These are phyloP conservation scores for Nymphalis polychloros DNA, from an alignment of 2,888 invertebrate species.

Conservation along the genomic window DNA sequence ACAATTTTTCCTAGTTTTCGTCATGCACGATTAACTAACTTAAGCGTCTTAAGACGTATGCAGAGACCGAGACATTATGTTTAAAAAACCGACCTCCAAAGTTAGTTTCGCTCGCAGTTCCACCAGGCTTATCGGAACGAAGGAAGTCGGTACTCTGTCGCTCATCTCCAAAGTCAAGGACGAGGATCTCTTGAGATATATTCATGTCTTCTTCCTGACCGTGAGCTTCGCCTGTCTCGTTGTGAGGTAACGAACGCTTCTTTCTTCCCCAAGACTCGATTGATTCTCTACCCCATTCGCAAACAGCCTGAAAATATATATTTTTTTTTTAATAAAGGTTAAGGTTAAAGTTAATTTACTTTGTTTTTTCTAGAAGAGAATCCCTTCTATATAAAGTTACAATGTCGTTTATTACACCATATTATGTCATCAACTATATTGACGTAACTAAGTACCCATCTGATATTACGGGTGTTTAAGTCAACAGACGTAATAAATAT, in stretches of 20 bases:
- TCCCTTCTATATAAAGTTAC: background rate
- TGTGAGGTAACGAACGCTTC: slow-evolving; percentile 85
- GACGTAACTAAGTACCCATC: slow-evolving; percentile 18
- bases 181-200: slow-evolving; percentile 95
- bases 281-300: slow-evolving; percentile 95
- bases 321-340: no score
- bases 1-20: no score
- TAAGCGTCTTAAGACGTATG: no score
- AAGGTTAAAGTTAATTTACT: no score
- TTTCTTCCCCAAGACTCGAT: slow-evolving; percentile 95
- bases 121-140: slow-evolving; percentile 87
- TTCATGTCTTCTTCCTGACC: slow-evolving; percentile 92
- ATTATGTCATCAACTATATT: slow-evolving; percentile 15
- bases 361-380: no score
- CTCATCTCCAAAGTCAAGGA: slow-evolving; percentile 95
- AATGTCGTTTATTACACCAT: slow-evolving; percentile 4
- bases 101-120: slow-evolving; percentile 82
- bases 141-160: slow-evolving; percentile 89
- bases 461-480: slow-evolving; percentile 11
- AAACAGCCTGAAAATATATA: slow-evolving; percentile 92
- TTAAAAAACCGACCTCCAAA: slow-evolving; percentile 83
- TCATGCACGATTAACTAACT: no score
- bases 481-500: background rate
- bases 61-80: background rate
- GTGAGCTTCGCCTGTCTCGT: slow-evolving; percentile 84